phyloP scores from a whole-genome alignment of 2,888 invertebrate genomes.

The Steinernema carpocapsae region DNA sequence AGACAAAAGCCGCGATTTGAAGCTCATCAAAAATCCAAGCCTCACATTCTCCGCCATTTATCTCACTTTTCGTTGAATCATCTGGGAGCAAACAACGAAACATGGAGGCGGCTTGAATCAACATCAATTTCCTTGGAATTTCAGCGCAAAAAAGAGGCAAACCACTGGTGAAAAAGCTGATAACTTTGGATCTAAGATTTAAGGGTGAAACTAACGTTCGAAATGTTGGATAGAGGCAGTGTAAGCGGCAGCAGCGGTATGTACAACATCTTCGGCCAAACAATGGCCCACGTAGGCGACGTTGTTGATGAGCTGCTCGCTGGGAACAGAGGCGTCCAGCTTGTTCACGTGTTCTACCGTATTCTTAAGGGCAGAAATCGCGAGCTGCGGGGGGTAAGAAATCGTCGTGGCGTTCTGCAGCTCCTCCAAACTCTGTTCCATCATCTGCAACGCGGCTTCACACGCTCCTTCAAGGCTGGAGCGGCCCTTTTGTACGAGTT shows the following conservation, averaged over 20 bases:
- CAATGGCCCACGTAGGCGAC: conserved; percentile 71
- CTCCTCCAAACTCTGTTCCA: conserved; percentile 60
- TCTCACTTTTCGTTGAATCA: too few species aligned
- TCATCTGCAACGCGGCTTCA: conserved; percentile 50
- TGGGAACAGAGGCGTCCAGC: background rate
- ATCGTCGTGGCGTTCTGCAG: conserved; percentile 64
- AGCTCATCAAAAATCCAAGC: too few species aligned
- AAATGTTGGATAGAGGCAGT: conserved; percentile 72
- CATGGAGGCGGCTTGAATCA: too few species aligned
- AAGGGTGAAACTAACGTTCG: conserved; percentile 50
- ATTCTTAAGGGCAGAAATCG: background rate
- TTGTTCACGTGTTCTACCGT: background rate
- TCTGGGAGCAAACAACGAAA: too few species aligned
- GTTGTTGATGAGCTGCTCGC: background rate
- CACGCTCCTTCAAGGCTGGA: conserved; percentile 44
- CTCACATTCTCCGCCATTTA: too few species aligned
- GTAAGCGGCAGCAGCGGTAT: conserved; percentile 81
- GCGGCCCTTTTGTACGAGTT: too few species aligned
- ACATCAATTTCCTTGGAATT: too few species aligned
- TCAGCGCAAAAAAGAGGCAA: too few species aligned
- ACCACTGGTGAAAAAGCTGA: too few species aligned
- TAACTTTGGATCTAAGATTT: too few species aligned
- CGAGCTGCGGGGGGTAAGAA: conserved; percentile 60
- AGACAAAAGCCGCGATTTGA: too few species aligned
- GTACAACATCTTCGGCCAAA: conserved; percentile 76